Base-by-base conservation (phyloP, 2,113 vertebrate genomes). In the Synchiropus splendidus region DNA sequence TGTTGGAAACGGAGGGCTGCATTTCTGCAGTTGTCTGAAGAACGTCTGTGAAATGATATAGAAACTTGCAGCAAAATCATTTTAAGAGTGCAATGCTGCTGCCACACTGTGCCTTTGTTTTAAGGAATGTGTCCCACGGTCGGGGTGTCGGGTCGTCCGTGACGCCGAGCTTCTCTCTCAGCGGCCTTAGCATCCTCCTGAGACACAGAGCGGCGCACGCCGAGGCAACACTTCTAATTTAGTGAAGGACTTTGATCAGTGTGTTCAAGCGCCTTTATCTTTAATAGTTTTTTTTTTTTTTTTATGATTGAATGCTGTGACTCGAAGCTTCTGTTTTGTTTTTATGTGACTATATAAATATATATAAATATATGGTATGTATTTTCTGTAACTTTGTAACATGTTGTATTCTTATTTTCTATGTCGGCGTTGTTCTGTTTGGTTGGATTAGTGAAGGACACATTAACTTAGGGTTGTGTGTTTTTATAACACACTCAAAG, bases 391-490 rank as follows among this genome's bases (percentile, higher is more conserved):
- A 82, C 76, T 88, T 87, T 88, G 86, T 96, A 92, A 89, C 80
- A 86, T 85, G 87, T 86, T 91, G 85, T 88, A 47, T 87, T 78
- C 75, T 81, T 89, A 70, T 75, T 88, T 89, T 87, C 78, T 86
- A 75, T 76, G 70, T 77, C 74, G 70, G 57, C 71, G 56, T 70
- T 77, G 72, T 57, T 80, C 51, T 61, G 69, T 83, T 81, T 83
- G 77, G 70, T 85, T 80, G 78, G 65, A 60, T 67, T 82, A 83
- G 78, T 70, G 54, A 77, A 86, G 82, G 80, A 86, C 77, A 66
- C 81, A 88, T 94, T 97, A 96, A 98, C 91, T 88, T 91, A 91
- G 90, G 80, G 89, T 91, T 92, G 89, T 94, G 89, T 95, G 89
- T 92, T 92, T 90, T 89, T 90, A 89, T 88, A 87, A 92, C 83